Conservation (phyloP, 2,888 invertebrate genomes). For the Acrocera orbiculus region DNA sequence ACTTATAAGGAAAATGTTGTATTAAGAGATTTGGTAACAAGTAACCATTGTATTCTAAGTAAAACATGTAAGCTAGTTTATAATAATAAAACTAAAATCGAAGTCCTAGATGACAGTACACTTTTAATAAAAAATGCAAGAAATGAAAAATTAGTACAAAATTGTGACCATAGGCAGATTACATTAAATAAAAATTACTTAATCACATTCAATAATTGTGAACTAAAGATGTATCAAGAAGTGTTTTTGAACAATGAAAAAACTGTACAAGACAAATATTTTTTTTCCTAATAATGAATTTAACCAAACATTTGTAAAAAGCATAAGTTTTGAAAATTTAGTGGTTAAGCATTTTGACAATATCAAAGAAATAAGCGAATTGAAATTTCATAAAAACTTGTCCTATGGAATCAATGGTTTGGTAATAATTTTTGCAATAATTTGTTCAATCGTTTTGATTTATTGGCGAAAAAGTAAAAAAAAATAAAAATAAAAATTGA, state of each 20-base stretch:
- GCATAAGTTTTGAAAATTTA: no score
- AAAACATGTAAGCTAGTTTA: conserved; percentile 1
- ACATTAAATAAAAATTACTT: conserved; percentile 8
- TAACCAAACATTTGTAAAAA: no score
- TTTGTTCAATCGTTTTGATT: background rate
- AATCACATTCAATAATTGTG: conserved; percentile 7
- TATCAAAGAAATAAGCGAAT: no score
- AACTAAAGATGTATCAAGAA: conserved; percentile 8
- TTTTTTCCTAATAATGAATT: no score
- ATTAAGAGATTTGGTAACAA: conserved; percentile 2
- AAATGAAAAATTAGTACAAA: conserved; percentile 5
- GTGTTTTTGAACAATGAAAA: conserved; percentile 1
- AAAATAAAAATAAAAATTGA: no score
- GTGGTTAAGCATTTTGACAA: background rate
- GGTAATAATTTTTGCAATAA: background rate
- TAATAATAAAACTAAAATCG: no score
- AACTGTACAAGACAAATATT: background rate
- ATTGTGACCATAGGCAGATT: conserved; percentile 7
- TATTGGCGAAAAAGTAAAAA: conserved; percentile 4
- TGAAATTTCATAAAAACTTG: conserved; percentile 5
- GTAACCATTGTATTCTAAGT: conserved; percentile 5
- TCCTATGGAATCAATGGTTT: background rate
- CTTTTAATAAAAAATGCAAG: conserved; percentile 6
- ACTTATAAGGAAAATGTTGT: conserved; percentile 2
- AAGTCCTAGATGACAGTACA: conserved; percentile 5